Base-by-base conservation (phyloP, 2,113 vertebrate species). In the Istiophorus platypterus region DNA sequence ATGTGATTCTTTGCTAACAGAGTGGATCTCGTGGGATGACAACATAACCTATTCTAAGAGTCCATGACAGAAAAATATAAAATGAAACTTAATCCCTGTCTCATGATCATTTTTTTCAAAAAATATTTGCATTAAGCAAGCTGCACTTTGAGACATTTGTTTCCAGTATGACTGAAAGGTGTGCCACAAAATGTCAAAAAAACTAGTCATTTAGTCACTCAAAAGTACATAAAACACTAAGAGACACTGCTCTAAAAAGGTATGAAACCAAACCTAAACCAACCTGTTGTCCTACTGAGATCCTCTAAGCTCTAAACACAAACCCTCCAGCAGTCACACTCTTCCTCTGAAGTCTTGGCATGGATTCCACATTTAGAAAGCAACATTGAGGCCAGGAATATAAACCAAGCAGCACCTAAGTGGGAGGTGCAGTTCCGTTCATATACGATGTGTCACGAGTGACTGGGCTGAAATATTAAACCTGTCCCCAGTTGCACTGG, bases 281-380 rank as follows among this genome's bases (percentile, higher is more conserved):
- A 69, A 85, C 81, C 86, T 84, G 86, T 31, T 69, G 68, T 87
- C 7, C 63, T 51, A 47, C 18, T 0, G 5, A 49, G 71, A 80
- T 80, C 82, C 79, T 84, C 26, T 45, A 79, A 81, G 69, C 63
- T 81, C 42, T 73, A 15, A 49, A 72, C 47, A 56, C 45, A 72
- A 82, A 66, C 45, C 27, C 2, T 49, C n/a, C 11, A 72, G 81
- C 62, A 13, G 74, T 83, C 78, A 66, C 52, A 72, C 59, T 69
- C 39, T 18, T 64, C 80, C 56, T 81, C 75, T 62, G 71, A 51
- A 24, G 74, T 74, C 47, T 82, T 82, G 88, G 84, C 84, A 85
- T 22, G 1, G 63, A 79, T 72, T 91, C 89, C 84, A 85, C 86
- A 89, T 91, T 89, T 93, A 88, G 86, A 91, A 90, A 81, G 79